Conservation (phyloP, 1,140 invertebrate genomes). For the Latrodectus geometricus region DNA sequence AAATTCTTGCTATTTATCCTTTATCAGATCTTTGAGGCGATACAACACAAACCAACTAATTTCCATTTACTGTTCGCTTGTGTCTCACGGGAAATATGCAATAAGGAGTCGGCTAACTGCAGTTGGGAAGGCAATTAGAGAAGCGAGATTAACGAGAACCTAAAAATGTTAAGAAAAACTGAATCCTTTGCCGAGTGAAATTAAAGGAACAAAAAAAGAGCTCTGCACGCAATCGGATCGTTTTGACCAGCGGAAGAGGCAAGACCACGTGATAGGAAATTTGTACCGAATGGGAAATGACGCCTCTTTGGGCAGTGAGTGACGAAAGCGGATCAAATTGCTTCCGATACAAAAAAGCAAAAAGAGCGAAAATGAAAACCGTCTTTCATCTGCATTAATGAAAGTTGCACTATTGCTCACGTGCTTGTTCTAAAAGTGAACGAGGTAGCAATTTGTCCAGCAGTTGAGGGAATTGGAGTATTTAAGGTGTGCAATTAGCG, state of each 20-base stretch:
- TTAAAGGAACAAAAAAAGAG: background rate
- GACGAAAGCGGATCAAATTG: background rate
- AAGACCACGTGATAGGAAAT: background rate
- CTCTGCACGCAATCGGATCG: background rate
- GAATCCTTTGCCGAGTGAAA: background rate
- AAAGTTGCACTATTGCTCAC: background rate
- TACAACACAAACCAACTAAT: too few relatives aligned
- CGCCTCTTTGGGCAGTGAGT: background rate
- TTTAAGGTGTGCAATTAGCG: background rate
- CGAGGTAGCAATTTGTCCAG: background rate
- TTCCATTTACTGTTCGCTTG: too few relatives aligned
- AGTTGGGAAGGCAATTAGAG: background rate
- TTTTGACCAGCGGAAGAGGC: background rate
- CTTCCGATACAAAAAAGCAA: background rate
- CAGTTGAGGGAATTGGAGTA: background rate
- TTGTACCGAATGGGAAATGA: background rate
- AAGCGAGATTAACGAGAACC: background rate
- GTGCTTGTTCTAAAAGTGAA: background rate
- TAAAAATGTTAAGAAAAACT: background rate
- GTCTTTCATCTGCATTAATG: background rate
- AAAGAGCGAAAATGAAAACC: background rate
- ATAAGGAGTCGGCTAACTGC: background rate
- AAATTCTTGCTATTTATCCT: too few relatives aligned
- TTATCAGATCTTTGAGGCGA: too few relatives aligned
- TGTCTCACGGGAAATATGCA: background rate